Evolutionary conservation across 2,888 invertebrate genomes (phyloP), one percentile per base, ranked within the genome.

Genomic region (Spisula solida): DNA sequence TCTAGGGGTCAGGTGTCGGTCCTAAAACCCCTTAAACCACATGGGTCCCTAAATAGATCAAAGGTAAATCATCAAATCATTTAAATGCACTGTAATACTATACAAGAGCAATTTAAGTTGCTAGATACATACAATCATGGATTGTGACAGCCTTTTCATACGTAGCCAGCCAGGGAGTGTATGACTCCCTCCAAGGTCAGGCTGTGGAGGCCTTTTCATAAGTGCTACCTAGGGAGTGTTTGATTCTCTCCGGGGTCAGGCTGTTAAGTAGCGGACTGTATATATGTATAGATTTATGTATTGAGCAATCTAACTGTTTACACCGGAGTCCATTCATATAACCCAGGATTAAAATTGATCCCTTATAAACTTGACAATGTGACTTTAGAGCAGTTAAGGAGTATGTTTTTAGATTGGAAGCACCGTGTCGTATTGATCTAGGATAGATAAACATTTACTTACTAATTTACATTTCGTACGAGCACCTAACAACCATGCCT

Each of bases 401-500:
- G 60, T 66, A 25, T n/a, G 10, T 66, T 25, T n/a, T 51, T 51
- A 66, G 60, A 10, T 66, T 16, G 60, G 60, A 66, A 66, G 60
- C 60, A 66, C n/a, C 25, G 10, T 8, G 60, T 25, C 60, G 25
- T 66, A 66, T 66, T 66, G 60, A 66, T 66, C 60, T 66, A 25
- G 5, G 25, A 25, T 66, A 66, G 60, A 66, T 66, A 66, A 66
- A 66, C 60, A 66, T 66, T 66, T 66, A 66, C 60, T 66, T 66
- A 66, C 60, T 66, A 75, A 75, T 75, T 75, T 75, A 75, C 75
- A 31, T 75, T 34, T 31, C 12, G 1, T 75, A 34, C 29, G 31
- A 16, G 66, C 41, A 86, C 88, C 82, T 82, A 82, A 88, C 88
- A 86, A 88, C 88, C 31, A 85, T 82, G 80, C 83, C 79, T 34